These are phyloP conservation scores for Unio pictorum DNA, from an alignment of 2,888 invertebrate species.

Conservation along the genomic window DNA sequence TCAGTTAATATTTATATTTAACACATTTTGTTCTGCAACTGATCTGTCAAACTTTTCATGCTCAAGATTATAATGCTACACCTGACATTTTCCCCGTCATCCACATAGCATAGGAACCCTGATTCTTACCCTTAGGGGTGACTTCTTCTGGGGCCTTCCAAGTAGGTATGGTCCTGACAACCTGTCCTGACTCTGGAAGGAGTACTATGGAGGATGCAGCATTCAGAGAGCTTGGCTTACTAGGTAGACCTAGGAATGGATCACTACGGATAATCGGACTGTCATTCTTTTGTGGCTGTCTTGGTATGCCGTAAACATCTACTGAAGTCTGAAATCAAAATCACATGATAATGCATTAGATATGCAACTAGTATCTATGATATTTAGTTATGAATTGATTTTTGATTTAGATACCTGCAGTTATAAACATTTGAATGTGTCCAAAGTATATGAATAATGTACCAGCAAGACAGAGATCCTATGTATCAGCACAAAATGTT, in stretches of 20 bases:
- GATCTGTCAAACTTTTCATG: too few species aligned
- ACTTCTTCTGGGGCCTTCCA: conserved; percentile 66
- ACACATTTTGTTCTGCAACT: too few species aligned
- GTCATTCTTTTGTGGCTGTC: conserved; percentile 37
- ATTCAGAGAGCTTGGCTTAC: conserved; percentile 25
- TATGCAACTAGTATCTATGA: neutral
- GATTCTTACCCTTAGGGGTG: conserved; percentile 53
- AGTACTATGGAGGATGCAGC: conserved; percentile 40
- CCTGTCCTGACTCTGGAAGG: conserved; percentile 66
- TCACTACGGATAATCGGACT: conserved; percentile 15
- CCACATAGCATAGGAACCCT: too few species aligned
- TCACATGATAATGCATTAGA: neutral
- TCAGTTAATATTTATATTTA: too few species aligned
- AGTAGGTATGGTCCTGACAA: conserved; percentile 61
- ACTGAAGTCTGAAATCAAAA: conserved; percentile 27
- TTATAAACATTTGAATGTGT: too few species aligned
- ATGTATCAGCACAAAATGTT: too few species aligned
- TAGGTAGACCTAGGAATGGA: conserved; percentile 24
- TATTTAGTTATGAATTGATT: neutral
- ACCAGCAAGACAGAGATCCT: too few species aligned
- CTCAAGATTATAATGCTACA: too few species aligned
- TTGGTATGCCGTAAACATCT: conserved; percentile 47
- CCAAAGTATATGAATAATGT: too few species aligned
- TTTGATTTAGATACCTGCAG: too few species aligned
- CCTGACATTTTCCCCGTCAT: too few species aligned